Conservation (phyloP, 2,113 vertebrate genomes). For the Passer domesticus region DNA sequence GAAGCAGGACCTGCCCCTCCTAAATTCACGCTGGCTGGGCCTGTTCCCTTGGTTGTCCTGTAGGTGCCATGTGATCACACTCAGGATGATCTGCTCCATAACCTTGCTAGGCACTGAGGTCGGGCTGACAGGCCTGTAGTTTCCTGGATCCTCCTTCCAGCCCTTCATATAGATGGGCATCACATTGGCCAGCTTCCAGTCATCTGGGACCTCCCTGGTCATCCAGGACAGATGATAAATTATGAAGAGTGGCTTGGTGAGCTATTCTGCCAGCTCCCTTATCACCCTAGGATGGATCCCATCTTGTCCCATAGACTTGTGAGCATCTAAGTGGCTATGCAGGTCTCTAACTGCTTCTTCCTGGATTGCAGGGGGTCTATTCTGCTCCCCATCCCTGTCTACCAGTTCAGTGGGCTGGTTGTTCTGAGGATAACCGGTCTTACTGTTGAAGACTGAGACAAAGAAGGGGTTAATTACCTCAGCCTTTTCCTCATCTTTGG, state of each 20-base stretch:
- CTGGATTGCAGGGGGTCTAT: too few relatives aligned
- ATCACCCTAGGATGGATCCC: background rate
- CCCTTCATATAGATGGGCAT: background rate
- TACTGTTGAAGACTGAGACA: too few relatives aligned
- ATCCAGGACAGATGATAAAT: background rate
- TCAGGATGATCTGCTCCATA: background rate
- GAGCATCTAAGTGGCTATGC: background rate
- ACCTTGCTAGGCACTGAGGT: background rate
- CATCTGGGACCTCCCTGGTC: background rate
- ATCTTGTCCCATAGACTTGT: background rate
- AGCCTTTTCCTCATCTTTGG: background rate
- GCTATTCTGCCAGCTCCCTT: background rate
- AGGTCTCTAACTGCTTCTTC: background rate
- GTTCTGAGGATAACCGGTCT: too few relatives aligned
- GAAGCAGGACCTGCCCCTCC: background rate
- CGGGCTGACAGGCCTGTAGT: background rate
- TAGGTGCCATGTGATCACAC: background rate
- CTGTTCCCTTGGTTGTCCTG: background rate
- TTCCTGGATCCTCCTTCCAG: background rate
- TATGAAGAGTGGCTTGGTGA: background rate
- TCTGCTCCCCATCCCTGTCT: too few relatives aligned
- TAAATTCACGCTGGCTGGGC: background rate
- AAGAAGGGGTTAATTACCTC: background rate
- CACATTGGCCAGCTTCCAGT: background rate
- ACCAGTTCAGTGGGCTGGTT: too few relatives aligned